Conservation (phyloP, 2,888 invertebrate species). For the Seira musarum region DNA sequence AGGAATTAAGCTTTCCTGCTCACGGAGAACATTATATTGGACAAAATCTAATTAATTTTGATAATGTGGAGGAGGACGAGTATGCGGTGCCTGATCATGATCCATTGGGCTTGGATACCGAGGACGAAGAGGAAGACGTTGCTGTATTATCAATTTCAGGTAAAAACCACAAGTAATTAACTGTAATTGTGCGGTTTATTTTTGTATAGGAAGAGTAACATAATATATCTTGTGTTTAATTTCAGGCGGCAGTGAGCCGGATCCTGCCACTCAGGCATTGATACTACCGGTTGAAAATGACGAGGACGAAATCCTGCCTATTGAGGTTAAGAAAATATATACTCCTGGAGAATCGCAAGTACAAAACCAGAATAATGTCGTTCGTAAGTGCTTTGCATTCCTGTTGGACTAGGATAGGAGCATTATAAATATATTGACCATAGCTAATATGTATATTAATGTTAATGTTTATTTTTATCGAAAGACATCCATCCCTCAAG, state of each 20-base stretch:
- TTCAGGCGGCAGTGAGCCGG: neutral
- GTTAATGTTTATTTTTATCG: too few species aligned
- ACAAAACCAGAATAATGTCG: neutral
- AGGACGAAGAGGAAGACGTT: neutral
- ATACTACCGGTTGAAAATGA: neutral
- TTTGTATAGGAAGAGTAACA: too few species aligned
- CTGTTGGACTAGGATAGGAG: too few species aligned
- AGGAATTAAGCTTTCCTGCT: too few species aligned
- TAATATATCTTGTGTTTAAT: neutral
- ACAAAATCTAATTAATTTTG: constrained; percentile 9
- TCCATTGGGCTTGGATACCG: constrained; percentile 13
- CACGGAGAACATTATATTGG: too few species aligned
- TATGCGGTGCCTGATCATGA: constrained; percentile 19
- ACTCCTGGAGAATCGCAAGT: neutral
- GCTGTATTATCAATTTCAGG: neutral
- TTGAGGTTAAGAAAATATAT: neutral
- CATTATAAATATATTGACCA: too few species aligned
- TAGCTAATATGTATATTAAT: too few species aligned
- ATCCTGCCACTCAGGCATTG: neutral
- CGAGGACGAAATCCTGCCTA: neutral
- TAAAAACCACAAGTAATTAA: too few species aligned
- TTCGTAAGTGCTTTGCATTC: too few species aligned
- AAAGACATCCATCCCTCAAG: too few species aligned
- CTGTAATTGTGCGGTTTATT: too few species aligned
- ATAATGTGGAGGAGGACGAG: constrained; percentile 7